Conservation (phyloP, 2,888 invertebrate genomes). For the Mylabris sibirica region DNA sequence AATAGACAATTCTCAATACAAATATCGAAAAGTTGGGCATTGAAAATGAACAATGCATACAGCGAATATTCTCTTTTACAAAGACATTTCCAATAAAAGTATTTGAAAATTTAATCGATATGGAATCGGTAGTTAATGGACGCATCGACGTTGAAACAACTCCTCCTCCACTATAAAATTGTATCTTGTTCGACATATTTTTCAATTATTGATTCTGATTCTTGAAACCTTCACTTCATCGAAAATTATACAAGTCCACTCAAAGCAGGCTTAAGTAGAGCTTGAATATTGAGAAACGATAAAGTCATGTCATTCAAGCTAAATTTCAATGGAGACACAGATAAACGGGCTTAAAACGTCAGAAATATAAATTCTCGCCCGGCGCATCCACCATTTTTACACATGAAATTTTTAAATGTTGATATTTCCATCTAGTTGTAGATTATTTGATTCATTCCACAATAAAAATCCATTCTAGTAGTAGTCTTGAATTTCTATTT, state of each 20-base stretch:
- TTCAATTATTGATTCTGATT: neutral
- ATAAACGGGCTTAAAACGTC: no score
- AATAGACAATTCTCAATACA: neutral
- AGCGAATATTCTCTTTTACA: neutral
- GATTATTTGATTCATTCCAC: no score
- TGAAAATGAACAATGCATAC: neutral
- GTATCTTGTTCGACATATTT: no score
- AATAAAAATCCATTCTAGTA: no score
- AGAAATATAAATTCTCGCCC: neutral
- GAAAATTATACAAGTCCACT: no score
- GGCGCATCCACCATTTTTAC: conserved; percentile 8
- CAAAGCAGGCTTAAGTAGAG: no score
- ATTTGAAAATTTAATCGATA: neutral
- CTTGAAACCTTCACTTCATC: neutral
- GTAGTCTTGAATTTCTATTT: neutral
- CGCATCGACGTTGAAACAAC: neutral
- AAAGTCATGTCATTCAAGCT: no score
- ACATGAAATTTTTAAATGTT: neutral
- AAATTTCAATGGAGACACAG: no score
- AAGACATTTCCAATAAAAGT: neutral
- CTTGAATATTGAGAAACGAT: no score
- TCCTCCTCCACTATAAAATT: neutral
- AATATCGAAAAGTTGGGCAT: neutral
- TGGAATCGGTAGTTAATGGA: neutral
- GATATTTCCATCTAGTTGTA: no score